Percentiles rank a stretch among this genome's conserved stretches.
Evolutionary conservation across 1,140 invertebrate genomes (phyloP).

Genomic region (Delia radicum): DNA sequence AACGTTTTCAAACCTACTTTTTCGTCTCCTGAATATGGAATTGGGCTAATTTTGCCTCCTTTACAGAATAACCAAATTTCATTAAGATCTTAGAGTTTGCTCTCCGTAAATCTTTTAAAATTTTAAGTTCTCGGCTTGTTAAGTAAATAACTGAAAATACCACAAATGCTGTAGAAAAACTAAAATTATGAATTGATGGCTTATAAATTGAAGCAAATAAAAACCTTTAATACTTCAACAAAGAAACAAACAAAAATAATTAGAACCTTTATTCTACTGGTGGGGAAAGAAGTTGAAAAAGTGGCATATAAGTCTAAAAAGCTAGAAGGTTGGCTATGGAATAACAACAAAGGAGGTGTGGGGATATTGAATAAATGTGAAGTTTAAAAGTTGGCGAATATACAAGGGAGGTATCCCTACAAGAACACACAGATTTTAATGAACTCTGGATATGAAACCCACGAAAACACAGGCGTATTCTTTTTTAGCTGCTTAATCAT

Average conservation of each 20-base stretch:
- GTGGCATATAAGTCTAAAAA: background rate
- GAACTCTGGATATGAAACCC: no score
- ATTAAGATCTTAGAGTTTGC: no score
- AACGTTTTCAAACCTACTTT: no score
- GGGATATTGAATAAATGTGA: background rate
- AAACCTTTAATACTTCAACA: background rate
- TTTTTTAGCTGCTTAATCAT: no score
- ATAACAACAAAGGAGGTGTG: background rate
- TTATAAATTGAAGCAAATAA: conserved; percentile 11
- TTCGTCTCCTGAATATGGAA: no score
- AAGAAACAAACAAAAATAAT: background rate
- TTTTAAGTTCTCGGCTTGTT: no score
- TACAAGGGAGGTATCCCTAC: background rate
- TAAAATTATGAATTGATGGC: conserved; percentile 10
- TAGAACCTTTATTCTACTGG: background rate
- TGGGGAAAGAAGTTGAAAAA: background rate
- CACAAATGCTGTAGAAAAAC: background rate
- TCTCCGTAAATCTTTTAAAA: no score
- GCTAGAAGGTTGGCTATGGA: background rate
- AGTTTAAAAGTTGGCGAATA: no score
- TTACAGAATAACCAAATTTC: no score
- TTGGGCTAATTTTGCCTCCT: no score
- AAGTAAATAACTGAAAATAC: background rate
- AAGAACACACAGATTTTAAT: no score
- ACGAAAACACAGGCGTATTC: no score